These are phyloP conservation scores for Procavia capensis DNA, from an alignment of 2,113 vertebrate species.

Conservation along the genomic window DNA sequence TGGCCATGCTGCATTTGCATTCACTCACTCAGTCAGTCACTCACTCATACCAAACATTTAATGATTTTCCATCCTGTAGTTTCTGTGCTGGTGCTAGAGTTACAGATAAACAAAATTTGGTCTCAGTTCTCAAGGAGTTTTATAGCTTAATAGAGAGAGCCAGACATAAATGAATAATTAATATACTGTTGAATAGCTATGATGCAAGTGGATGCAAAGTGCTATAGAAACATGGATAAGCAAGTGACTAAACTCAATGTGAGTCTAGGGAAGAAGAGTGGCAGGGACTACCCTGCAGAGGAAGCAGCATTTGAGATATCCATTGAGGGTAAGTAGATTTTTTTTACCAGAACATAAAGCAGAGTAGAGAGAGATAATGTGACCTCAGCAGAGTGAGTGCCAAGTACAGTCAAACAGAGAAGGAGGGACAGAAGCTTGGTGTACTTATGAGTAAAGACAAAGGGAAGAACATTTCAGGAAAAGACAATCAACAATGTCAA, in stretches of 20 bases:
- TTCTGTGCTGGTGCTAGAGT: background rate
- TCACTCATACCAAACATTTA: conserved; percentile 34
- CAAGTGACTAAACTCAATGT: background rate
- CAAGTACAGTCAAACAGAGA: background rate
- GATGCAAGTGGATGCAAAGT: background rate
- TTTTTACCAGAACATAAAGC: background rate
- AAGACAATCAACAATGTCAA: background rate
- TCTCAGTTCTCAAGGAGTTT: background rate
- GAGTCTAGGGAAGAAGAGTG: background rate
- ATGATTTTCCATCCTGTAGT: background rate
- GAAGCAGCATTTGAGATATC: background rate
- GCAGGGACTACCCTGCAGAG: background rate
- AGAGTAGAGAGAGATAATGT: background rate
- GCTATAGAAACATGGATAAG: background rate
- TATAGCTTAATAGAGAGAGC: background rate
- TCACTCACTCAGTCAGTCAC: conserved; percentile 43
- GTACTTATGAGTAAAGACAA: background rate
- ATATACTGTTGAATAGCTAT: background rate
- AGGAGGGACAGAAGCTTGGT: background rate
- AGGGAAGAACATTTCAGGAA: background rate
- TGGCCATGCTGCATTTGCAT: background rate
- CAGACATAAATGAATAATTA: conserved; percentile 42
- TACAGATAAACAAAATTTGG: conserved; percentile 34
- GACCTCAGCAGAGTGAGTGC: background rate
- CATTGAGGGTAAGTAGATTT: background rate